A percentile compares a stretch with the other conserved stretches of the same genome.
Conservation (phyloP, 2,797 vertebrate genomes). For the Acanthurus tractus region DNA sequence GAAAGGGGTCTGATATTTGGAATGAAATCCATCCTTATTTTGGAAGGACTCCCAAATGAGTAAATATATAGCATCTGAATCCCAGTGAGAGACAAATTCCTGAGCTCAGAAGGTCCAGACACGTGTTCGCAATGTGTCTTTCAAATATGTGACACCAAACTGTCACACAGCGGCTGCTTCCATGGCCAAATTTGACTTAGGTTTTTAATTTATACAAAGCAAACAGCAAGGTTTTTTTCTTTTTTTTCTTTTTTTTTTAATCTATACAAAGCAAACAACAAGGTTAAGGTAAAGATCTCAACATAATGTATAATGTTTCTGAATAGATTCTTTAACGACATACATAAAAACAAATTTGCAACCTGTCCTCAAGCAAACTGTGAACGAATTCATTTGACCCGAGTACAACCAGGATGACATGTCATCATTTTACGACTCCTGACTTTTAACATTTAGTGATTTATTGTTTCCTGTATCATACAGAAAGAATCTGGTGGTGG, state of each 20-base stretch:
- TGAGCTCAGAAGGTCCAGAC: slow-evolving; percentile 50
- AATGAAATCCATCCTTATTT: slow-evolving; percentile 48
- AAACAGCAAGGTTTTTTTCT: neutral
- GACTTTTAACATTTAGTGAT: slow-evolving; percentile 62
- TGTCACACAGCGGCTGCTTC: slow-evolving; percentile 50
- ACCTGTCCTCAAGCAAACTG: slow-evolving; percentile 31
- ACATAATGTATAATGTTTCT: neutral
- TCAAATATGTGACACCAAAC: slow-evolving; percentile 57
- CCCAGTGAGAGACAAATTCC: slow-evolving; percentile 45
- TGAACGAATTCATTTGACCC: slow-evolving; percentile 33
- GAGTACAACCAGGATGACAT: slow-evolving; percentile 34
- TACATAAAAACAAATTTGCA: slow-evolving; percentile 17
- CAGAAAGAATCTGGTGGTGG: slow-evolving; percentile 25
- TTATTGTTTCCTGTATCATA: slow-evolving; percentile 59
- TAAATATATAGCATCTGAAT: slow-evolving; percentile 53
- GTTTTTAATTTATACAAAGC: slow-evolving; percentile 34
- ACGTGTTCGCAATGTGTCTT: slow-evolving; percentile 75
- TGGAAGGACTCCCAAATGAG: slow-evolving; percentile 47
- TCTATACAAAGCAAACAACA: slow-evolving; percentile 25
- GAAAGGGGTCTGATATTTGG: slow-evolving; percentile 47
- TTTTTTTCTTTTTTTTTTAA: slow-evolving; percentile 24
- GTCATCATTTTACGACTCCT: slow-evolving; percentile 32
- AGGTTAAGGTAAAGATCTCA: neutral
- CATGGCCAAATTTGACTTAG: slow-evolving; percentile 6
- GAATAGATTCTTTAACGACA: slow-evolving; percentile 3